Evolutionary conservation across 2,113 vertebrate genomes (phyloP).

Genomic region (Stegastes partitus): DNA sequence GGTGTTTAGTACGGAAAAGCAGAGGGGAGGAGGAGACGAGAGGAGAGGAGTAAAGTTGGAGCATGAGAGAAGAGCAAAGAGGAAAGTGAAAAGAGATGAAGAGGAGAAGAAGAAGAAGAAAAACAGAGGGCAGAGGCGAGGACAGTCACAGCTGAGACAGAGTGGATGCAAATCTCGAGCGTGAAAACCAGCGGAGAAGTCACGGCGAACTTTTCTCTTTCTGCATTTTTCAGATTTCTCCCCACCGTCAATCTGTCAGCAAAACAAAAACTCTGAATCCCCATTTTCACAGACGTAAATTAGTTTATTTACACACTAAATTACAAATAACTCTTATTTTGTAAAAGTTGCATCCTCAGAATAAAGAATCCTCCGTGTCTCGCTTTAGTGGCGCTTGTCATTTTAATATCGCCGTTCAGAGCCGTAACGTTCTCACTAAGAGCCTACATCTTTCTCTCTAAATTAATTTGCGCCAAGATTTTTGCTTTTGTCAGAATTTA

Average conservation of each 20-base stretch:
- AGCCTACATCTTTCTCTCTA: neutral
- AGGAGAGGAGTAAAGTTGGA: slow-evolving; percentile 45
- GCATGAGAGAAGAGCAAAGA: slow-evolving; percentile 9
- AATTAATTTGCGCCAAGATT: neutral
- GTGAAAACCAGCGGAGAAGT: neutral
- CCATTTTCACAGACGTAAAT: no score
- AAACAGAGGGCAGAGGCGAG: neutral
- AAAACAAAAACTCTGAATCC: no score
- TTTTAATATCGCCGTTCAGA: no score
- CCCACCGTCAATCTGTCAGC: no score
- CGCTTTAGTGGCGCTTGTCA: no score
- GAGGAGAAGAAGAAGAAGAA: neutral
- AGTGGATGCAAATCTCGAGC: neutral
- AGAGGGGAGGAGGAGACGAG: slow-evolving; percentile 44
- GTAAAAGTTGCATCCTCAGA: no score
- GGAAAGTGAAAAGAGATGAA: slow-evolving; percentile 3
- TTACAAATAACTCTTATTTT: no score
- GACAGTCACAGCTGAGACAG: slow-evolving; percentile 31
- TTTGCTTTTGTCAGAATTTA: neutral
- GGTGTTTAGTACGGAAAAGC: slow-evolving; percentile 68
- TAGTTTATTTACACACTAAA: no score
- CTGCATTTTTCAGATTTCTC: neutral
- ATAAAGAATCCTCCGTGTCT: no score
- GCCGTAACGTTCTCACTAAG: neutral
- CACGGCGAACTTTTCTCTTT: neutral